Evolutionary conservation across 2,113 vertebrate species (phyloP).

Genomic region (Phoenicopterus ruber): DNA sequence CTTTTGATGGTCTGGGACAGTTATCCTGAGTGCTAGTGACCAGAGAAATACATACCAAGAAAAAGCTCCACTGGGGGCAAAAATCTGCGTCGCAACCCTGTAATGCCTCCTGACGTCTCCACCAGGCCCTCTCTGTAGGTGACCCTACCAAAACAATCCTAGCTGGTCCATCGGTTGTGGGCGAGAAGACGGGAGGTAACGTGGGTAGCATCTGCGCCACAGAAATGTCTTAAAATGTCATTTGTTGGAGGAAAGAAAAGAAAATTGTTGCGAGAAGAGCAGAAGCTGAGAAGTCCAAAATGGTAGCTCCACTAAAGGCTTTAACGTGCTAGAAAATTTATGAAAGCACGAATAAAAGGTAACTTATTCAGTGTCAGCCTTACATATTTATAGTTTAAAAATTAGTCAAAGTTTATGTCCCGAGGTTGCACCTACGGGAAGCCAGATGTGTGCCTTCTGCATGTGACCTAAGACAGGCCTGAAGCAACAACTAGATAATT

Average conservation of each 20-base stretch:
- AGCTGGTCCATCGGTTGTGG: not conserved
- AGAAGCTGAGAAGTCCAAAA: conserved; percentile 26
- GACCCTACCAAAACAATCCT: not conserved
- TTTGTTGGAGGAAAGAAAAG: not conserved
- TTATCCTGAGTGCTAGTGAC: not conserved
- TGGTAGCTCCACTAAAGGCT: conserved; percentile 22
- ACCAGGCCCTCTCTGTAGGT: conserved; percentile 3
- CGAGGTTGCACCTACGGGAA: conserved; percentile 90
- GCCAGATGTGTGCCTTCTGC: conserved; percentile 94
- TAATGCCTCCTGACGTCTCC: conserved; percentile 16
- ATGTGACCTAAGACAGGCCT: conserved; percentile 92
- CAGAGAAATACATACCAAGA: not conserved
- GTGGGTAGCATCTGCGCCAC: not conserved
- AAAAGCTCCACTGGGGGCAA: conserved; percentile 9
- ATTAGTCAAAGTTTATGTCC: conserved; percentile 86
- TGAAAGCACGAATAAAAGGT: conserved; percentile 78
- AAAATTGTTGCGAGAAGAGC: not conserved
- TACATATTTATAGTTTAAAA: conserved; percentile 86
- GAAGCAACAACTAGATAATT: conserved; percentile 92
- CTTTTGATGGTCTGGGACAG: accelerated
- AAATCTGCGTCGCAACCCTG: not conserved
- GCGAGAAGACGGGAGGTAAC: not conserved
- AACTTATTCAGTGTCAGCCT: conserved; percentile 78
- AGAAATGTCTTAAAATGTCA: conserved; percentile 13
- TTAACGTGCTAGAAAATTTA: conserved; percentile 44